These are phyloP conservation scores for Luehdorfia chinensis DNA, from an alignment of 1,140 invertebrate species.

Conservation along the genomic window DNA sequence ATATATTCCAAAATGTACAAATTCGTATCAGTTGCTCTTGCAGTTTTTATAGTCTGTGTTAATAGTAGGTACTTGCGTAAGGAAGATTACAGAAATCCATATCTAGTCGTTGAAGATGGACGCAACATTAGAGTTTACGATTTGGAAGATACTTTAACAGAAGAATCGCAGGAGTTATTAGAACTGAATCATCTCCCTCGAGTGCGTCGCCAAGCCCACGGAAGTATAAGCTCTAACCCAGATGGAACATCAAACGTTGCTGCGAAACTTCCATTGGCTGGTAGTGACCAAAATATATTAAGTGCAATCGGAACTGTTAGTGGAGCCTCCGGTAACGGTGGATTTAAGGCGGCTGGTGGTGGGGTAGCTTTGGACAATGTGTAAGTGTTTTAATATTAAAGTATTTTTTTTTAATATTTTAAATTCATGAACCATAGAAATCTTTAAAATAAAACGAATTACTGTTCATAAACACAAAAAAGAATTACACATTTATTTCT, in stretches of 20 bases:
- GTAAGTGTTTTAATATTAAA: conserved; percentile 26
- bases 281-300: conserved; percentile 34
- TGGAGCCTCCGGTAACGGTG: conserved; percentile 20
- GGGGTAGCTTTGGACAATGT: conserved; percentile 39
- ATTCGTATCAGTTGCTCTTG: conserved; percentile 15
- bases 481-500: neutral
- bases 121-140: neutral
- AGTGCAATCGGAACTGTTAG: conserved; percentile 31
- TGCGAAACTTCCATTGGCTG: conserved; percentile 32
- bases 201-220: conserved; percentile 27
- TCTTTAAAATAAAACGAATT: neutral
- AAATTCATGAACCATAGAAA: neutral
- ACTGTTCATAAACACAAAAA: too few species aligned
- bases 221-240: conserved; percentile 31
- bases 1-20: conserved; percentile 1
- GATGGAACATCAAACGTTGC: conserved; percentile 32
- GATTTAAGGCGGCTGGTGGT: conserved; percentile 24
- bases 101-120: conserved; percentile 1
- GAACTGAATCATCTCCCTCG: neutral
- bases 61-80: conserved; percentile 1
- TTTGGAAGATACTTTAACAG: conserved; percentile 15
- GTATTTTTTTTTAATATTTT: conserved; percentile 15
- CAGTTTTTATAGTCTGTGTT: conserved; percentile 12
- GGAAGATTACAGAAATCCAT: neutral
- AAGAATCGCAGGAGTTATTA: neutral